Evolutionary conservation across 1,140 invertebrate genomes (phyloP), one percentile per base, ranked within the genome.

Genomic region (Lepidurus packardi): DNA sequence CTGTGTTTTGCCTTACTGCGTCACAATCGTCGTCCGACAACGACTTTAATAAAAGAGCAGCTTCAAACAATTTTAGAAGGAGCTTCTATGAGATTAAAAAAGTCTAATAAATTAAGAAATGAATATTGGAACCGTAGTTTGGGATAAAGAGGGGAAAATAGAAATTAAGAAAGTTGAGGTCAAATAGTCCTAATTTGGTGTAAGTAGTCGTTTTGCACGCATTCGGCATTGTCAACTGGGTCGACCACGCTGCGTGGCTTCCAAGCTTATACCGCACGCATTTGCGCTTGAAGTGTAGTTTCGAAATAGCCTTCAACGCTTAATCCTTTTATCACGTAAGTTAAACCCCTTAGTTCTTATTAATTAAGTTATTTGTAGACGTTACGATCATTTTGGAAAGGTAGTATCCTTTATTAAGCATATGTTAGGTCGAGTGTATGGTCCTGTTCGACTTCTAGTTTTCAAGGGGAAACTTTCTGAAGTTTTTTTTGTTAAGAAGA

Each of bases 1-100:
- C 21, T 21, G 53, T 65, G 53, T 65, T 65, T 65, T 65, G 53
- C 53, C 53, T 65, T 65, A 65, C 53, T 65, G 53, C 53, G 53
- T 65, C 53, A 65, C 53, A 65, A 65, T 16, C 53, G 9, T 65
- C 47, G 53, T 65, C 53, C 53, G 53, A 65, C 21, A n/a, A 13
- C 53, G 16, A 21, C 53, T 16, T 21, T 65, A 65, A 16, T 65
- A 5, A 21, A 65, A 65, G 4, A 5, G 21, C 4, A 7, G 7
- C 53, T 65, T n/a, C 53, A 65, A 65, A 9, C 13, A 65, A n/a
- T n/a, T n/a, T 65, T 65, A n/a, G 16, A 13, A 7, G 3, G 21
- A 7, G 16, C 1, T 21, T 34, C 4, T 4, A 34, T 34, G 34
- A 34, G 4, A 34, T 34, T 1, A 65, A 0, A 11, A 65, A 0